These are phyloP conservation scores for Pectinophora gossypiella DNA, from an alignment of 1,140 invertebrate species.

Conservation along the genomic window DNA sequence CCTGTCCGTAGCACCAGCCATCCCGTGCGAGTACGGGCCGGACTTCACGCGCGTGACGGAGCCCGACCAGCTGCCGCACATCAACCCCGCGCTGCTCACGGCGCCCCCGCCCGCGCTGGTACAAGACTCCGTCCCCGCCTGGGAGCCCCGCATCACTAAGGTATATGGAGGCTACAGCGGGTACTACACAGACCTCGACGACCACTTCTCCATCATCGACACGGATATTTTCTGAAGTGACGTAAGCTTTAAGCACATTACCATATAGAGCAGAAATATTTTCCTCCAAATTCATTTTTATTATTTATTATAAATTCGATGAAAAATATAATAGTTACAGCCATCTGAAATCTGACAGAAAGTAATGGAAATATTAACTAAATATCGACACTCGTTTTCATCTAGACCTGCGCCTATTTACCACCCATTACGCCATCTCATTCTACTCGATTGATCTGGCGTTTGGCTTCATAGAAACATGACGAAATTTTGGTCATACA, in stretches of 20 bases:
- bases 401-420: no score
- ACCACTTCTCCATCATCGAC: conserved; percentile 21
- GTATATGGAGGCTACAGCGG: conserved; percentile 24
- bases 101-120: background rate
- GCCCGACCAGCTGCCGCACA: conserved; percentile 40
- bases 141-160: conserved; percentile 40
- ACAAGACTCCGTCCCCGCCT: conserved; percentile 10
- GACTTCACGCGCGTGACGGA: conserved; percentile 33
- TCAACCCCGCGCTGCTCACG: conserved; percentile 48
- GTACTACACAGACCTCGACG: conserved; percentile 7
- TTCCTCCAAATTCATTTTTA: background rate
- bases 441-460: no score
- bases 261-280: background rate
- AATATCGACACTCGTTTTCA: no score
- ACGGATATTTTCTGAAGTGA: conserved; percentile 44
- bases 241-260: background rate
- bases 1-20: background rate
- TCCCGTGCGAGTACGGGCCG: conserved; percentile 52
- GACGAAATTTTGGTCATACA: no score
- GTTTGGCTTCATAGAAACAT: no score
- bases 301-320: no score
- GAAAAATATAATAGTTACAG: no score
- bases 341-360: no score
- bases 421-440: no score
- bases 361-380: no score